These are phyloP conservation scores for Gryllus longicercus DNA, from an alignment of 2,888 invertebrate genomes.

Conservation along the genomic window DNA sequence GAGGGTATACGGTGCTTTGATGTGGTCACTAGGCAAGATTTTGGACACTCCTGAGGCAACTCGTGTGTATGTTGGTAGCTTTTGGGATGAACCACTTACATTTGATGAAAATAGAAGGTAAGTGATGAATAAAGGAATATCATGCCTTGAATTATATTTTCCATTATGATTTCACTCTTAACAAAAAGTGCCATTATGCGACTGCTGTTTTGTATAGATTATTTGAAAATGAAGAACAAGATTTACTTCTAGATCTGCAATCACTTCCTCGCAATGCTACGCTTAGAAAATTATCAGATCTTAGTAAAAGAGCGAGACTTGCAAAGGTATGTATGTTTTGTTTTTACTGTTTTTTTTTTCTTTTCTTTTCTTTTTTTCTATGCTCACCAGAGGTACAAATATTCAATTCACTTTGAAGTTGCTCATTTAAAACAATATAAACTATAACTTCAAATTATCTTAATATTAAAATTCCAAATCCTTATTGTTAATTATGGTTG, in stretches of 20 bases:
- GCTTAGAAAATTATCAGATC: conserved; percentile 61
- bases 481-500: no score
- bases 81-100: conserved; percentile 96
- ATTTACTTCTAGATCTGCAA: conserved; percentile 90
- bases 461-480: no score
- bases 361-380: no score
- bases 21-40: conserved; percentile 99
- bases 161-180: background rate
- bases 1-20: conserved; percentile 92
- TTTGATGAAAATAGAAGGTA: conserved; percentile 84
- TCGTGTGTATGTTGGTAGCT: conserved; percentile 97
- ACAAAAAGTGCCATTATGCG: background rate
- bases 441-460: no score
- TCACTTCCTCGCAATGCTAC: conserved; percentile 66
- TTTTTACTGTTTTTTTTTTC: no score
- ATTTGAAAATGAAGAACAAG: conserved; percentile 94
- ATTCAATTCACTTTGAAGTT: no score
- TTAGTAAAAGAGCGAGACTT: conserved; percentile 62
- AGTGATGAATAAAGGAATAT: conserved; percentile 21
- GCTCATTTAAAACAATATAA: no score
- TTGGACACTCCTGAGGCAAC: conserved; percentile 97
- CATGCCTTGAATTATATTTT: background rate
- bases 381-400: no score
- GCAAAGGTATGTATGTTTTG: conserved; percentile 53
- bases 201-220: conserved; percentile 42